A percentile compares a stretch with the other conserved stretches of the same genome.
These are phyloP conservation scores for Trachurus trachurus DNA, from an alignment of 2,797 vertebrate species.

Conservation along the genomic window DNA sequence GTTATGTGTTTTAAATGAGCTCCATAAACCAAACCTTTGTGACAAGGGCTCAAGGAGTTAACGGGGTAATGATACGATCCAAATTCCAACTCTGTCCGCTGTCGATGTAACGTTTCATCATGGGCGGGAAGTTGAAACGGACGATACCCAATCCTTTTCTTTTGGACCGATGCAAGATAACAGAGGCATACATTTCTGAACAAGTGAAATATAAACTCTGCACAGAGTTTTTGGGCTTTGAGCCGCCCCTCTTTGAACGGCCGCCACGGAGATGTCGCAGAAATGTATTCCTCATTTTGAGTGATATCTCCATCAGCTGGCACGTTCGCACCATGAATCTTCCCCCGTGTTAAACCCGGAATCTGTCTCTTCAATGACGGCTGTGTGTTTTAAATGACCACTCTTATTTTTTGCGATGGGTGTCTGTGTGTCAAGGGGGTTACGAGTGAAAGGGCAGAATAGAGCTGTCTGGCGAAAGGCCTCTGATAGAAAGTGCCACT, in stretches of 20 bases:
- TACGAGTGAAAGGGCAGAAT: slow-evolving; percentile 75
- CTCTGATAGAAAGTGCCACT: slow-evolving; percentile 85
- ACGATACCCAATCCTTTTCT: slow-evolving; percentile 64
- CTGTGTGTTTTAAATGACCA: slow-evolving; percentile 74
- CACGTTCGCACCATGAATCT: slow-evolving; percentile 61
- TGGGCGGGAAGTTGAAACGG: slow-evolving; percentile 68
- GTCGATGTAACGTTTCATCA: slow-evolving; percentile 74
- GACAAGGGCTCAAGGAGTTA: slow-evolving; percentile 64
- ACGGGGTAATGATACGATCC: slow-evolving; percentile 52
- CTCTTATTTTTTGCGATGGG: slow-evolving; percentile 71
- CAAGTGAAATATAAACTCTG: slow-evolving; percentile 81
- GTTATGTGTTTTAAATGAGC: slow-evolving; percentile 54
- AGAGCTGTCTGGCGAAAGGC: slow-evolving; percentile 79
- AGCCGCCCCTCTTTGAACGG: slow-evolving; percentile 66
- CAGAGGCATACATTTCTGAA: slow-evolving; percentile 68
- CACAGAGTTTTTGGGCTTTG: slow-evolving; percentile 53
- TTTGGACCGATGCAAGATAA: slow-evolving; percentile 75
- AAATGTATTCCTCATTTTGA: slow-evolving; percentile 79
- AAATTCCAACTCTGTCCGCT: slow-evolving; percentile 65
- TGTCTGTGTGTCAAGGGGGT: slow-evolving; percentile 72
- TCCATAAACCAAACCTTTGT: slow-evolving; percentile 57
- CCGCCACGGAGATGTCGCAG: slow-evolving; percentile 62
- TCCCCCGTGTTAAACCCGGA: slow-evolving; percentile 59
- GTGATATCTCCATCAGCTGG: slow-evolving; percentile 75
- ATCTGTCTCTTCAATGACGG: slow-evolving; percentile 72